Percentiles rank a stretch among this genome's conserved stretches.
phyloP scores from a whole-genome alignment of 2,888 invertebrate genomes.

The Patella pellucida region DNA sequence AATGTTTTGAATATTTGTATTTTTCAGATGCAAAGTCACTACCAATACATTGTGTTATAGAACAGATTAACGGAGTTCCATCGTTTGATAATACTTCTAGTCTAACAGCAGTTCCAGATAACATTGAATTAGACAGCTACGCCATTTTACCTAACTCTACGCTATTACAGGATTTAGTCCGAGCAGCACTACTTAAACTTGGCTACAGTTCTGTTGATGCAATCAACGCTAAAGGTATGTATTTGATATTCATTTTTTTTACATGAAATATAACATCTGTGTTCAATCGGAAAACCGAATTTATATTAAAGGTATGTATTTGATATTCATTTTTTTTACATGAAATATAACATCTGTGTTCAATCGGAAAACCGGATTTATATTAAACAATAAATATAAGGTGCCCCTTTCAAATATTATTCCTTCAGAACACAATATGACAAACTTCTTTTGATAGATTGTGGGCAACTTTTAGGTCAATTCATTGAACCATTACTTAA shows the following conservation, averaged over 20 bases:
- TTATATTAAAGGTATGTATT: constrained; percentile 61
- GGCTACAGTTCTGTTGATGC: constrained; percentile 81
- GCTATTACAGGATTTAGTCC: constrained; percentile 89
- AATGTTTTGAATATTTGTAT: constrained; percentile 27
- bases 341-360: too few species aligned
- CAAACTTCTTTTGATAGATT: too few species aligned
- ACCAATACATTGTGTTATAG: constrained; percentile 95
- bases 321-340: not conserved
- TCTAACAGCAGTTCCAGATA: constrained; percentile 37
- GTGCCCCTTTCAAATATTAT: too few species aligned
- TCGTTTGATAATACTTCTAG: constrained; percentile 41
- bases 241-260: not conserved
- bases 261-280: too few species aligned
- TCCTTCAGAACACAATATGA: too few species aligned
- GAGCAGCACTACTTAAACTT: constrained; percentile 89
- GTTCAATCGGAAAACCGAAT: too few species aligned
- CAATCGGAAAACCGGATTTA: too few species aligned
- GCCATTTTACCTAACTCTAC: constrained; percentile 94
- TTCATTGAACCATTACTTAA: too few species aligned
- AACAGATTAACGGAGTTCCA: constrained; percentile 73
- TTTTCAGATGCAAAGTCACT: constrained; percentile 81
- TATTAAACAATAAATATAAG: too few species aligned
- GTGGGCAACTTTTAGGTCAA: too few species aligned
- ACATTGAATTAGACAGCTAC: constrained; percentile 92
- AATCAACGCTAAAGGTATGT: constrained; percentile 73